These are phyloP conservation scores for Eulithis prunata DNA, from an alignment of 2,888 invertebrate genomes.

Conservation along the genomic window DNA sequence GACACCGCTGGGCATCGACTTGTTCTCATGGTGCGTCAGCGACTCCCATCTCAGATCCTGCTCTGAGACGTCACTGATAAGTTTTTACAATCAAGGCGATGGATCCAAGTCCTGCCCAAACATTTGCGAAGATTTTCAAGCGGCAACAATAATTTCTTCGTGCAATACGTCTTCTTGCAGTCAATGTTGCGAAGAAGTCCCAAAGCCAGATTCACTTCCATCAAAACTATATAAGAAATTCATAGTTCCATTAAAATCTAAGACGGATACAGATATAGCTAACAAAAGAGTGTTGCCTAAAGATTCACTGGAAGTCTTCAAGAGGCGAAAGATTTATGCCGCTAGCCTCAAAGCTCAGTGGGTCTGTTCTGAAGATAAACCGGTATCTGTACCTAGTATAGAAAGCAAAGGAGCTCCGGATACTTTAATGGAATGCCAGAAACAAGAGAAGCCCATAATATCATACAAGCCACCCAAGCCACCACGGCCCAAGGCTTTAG, in stretches of 20 bases:
- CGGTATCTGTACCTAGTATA: constrained; percentile 44
- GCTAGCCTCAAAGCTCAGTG: constrained; percentile 57
- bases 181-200: constrained; percentile 41
- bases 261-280: constrained; percentile 33
- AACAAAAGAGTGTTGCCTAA: constrained; percentile 58
- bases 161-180: constrained; percentile 51
- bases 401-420: constrained; percentile 48
- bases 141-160: constrained; percentile 53
- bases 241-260: constrained; percentile 38
- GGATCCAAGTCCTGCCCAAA: constrained; percentile 65
- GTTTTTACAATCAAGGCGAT: constrained; percentile 51
- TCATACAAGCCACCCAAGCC: constrained; percentile 3
- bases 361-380: constrained; percentile 41
- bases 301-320: constrained; percentile 71
- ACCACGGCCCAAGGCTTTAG: constrained; percentile 25
- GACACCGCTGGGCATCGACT: constrained; percentile 58
- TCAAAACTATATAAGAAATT: constrained; percentile 49
- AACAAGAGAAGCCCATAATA: constrained; percentile 34
- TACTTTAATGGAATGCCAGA: constrained; percentile 33
- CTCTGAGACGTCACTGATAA: constrained; percentile 53
- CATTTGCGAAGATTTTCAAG: constrained; percentile 58
- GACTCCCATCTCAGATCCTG: constrained; percentile 57
- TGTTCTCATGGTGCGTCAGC: constrained; percentile 61
- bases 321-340: constrained; percentile 61
- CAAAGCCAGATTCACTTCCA: constrained; percentile 28